Base-by-base conservation (phyloP, 2,888 invertebrate species). In the Sphaeridia pumilis region DNA sequence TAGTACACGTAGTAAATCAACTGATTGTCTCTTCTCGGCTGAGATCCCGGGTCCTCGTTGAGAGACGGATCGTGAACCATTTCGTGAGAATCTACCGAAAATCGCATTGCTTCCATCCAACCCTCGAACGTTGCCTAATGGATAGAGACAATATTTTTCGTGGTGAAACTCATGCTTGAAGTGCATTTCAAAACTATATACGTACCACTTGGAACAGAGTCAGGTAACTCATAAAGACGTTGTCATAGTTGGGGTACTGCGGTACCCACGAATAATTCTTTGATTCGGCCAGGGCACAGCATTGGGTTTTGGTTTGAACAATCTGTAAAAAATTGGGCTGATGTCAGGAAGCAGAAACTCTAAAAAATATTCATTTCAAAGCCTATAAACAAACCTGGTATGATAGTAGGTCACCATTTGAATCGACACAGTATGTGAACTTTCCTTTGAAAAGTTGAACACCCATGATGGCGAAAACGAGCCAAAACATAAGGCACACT, bases 61-160 rank as follows among this genome's bases (percentile, higher is more conserved):
- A n/a, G n/a, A n/a, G n/a, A n/a, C n/a, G n/a, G n/a, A n/a, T n/a
- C n/a, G 4, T 5, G 7, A 69, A 92, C 87, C 10, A 92, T 87
- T 42, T 87, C 88, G 66, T 87, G 77, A 0, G 88, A 84, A 69
- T 93, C 93, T 20, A 89, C 87, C 0, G 92, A 92, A 10, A 34
- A 90, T 49, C 84, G 84, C 90, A 94, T 94, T 22, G 93, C 86
- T 74, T 94, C 93, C 90, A 93, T 94, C 93, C 93, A 94, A 20
- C 93, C 93, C 74, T 93, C 92, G 71, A 93, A 93, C 22, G 93
- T 93, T 49, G 86, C 86, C 78, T 79, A 61, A 20, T 67, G 68
- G 45, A 47, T 27, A n/a, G n/a, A n/a, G n/a, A n/a, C n/a, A n/a
- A n/a, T n/a, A n/a, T n/a, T n/a, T n/a, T n/a, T n/a, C n/a, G n/a